phyloP scores from a whole-genome alignment of 1,140 invertebrate species.

The Hesperophylax magnus region DNA sequence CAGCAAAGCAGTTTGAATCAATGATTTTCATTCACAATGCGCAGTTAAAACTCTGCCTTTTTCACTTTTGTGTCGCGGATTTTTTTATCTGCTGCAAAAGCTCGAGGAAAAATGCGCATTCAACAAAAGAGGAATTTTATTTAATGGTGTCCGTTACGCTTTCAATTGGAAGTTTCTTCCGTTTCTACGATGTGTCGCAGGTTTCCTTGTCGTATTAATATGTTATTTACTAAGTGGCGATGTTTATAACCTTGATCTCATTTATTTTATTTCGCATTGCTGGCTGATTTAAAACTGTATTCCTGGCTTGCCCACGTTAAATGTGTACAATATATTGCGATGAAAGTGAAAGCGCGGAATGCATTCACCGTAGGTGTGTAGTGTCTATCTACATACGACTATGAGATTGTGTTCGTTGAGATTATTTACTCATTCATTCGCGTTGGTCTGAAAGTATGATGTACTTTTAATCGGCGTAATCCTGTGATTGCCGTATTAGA shows the following conservation, averaged over 20 bases:
- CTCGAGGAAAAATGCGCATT: no score
- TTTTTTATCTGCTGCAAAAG: no score
- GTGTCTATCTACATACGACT: neutral
- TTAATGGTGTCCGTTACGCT: neutral
- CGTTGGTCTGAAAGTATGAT: no score
- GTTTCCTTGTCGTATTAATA: neutral
- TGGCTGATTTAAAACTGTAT: neutral
- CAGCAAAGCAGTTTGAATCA: no score
- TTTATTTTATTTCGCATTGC: neutral
- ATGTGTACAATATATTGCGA: neutral
- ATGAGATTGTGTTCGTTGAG: neutral
- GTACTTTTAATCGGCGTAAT: no score
- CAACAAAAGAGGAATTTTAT: no score
- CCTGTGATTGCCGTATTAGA: no score
- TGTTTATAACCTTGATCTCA: neutral
- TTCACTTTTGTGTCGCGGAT: no score
- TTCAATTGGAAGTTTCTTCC: neutral
- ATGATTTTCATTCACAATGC: no score
- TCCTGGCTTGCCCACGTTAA: neutral
- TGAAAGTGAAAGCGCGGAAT: conserved; percentile 6
- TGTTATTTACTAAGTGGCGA: neutral
- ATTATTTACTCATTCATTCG: conserved; percentile 4
- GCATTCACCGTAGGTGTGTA: neutral
- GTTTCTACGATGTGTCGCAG: neutral
- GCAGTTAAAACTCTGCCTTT: no score